phyloP scores from a whole-genome alignment of 2,113 vertebrate genomes.

The Chinchilla lanigera region DNA sequence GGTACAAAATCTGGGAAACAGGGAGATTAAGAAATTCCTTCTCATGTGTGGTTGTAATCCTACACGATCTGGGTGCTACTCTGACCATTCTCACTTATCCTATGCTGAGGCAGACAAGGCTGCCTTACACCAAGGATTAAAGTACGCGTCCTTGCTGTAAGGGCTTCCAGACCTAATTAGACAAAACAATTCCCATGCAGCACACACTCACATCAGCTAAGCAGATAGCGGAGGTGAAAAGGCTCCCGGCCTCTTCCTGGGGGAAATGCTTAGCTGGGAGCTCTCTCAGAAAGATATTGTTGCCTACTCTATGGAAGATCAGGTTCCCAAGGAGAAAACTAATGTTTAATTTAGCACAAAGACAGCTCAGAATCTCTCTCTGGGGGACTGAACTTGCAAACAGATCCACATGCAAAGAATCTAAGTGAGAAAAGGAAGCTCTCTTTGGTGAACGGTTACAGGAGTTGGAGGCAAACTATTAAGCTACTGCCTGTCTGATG shows the following conservation, averaged over 20 bases:
- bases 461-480: neutral
- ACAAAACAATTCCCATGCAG: constrained; percentile 24
- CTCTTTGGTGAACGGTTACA: neutral
- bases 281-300: constrained; percentile 73
- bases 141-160: neutral
- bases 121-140: neutral
- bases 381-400: constrained; percentile 68
- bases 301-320: constrained; percentile 70
- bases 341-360: constrained; percentile 82
- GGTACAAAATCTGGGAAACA: neutral
- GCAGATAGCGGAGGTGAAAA: constrained; percentile 25
- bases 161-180: neutral
- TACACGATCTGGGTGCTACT: neutral
- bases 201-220: neutral
- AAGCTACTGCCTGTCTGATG: neutral
- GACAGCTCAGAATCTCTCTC: constrained; percentile 73
- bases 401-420: constrained; percentile 59
- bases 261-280: constrained; percentile 59
- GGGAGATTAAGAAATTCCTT: neutral
- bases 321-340: constrained; percentile 79
- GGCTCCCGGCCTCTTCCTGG: constrained; percentile 52
- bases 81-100: constrained; percentile 7
- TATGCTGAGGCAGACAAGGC: neutral
- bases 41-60: neutral
- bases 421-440: constrained; percentile 10